Conservation (phyloP, 2,888 invertebrate genomes). For the Baccha elongata region DNA sequence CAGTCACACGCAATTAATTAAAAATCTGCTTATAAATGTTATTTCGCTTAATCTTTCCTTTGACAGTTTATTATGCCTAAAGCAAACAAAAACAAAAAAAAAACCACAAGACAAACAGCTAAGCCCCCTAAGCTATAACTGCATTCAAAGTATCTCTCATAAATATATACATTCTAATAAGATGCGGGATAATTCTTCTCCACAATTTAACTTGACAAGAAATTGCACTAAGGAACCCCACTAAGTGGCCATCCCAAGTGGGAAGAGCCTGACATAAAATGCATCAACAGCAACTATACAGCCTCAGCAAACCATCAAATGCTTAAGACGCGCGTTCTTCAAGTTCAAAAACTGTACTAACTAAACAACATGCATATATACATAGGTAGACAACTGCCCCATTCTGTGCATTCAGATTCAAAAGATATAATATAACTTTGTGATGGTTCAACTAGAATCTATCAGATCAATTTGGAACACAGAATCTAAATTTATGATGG, state of each 20-base stretch:
- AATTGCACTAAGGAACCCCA: conserved; percentile 71
- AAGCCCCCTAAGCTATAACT: conserved; percentile 44
- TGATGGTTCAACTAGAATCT: conserved; percentile 64
- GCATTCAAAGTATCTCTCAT: conserved; percentile 66
- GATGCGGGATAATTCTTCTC: conserved; percentile 69
- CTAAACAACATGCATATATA: not conserved
- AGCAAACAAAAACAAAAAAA: conserved; percentile 32
- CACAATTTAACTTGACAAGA: conserved; percentile 70
- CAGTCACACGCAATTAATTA: conserved; percentile 32
- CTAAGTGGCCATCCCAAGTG: conserved; percentile 70
- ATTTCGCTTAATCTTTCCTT: not conserved
- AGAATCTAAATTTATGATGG: conserved; percentile 74
- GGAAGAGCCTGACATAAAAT: conserved; percentile 72
- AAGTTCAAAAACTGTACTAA: conserved; percentile 48
- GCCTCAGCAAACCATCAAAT: conserved; percentile 47
- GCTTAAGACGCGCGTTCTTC: conserved; percentile 44
- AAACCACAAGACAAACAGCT: conserved; percentile 55
- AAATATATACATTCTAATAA: conserved; percentile 71
- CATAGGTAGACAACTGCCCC: not conserved
- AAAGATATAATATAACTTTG: conserved; percentile 12
- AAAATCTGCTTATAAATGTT: conserved; percentile 26
- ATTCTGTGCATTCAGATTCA: not conserved
- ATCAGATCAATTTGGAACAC: conserved; percentile 73
- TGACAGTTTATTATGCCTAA: not conserved
- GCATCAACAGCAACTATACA: conserved; percentile 56